Evolutionary conservation across 2,113 vertebrate species (phyloP), one percentile per base, ranked within the genome.

Genomic region (Mystacornis crossleyi): DNA sequence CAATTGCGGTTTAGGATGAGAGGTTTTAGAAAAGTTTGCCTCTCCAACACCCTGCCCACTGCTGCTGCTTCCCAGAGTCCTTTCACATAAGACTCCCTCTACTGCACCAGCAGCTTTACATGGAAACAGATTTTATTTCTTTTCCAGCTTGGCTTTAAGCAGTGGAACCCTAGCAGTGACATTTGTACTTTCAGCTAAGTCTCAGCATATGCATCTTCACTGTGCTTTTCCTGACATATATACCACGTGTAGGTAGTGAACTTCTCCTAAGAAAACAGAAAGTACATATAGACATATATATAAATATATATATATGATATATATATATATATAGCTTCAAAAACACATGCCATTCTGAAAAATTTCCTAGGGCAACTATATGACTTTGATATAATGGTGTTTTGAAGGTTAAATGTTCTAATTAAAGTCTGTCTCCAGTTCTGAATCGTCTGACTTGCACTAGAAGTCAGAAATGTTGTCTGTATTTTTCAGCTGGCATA

Each of bases 1-100:
- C 14, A 47, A 18, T 10, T 50, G 16, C 0, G 2, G 38, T 62
- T 72, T 34, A 77, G 16, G 8, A 48, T 0, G 1, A 64, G 47
- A 75, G 18, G 43, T 83, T 86, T 82, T 24, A 43, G 42, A 83
- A 61, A 29, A 66, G 33, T 19, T 50, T 80, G 42, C 23, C 25
- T 81, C 19, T 85, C 40, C 31, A 69, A 3, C 42, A 33, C 16
- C 6, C 25, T 26, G 20, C 45, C 26, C 38, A 29, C 53, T 23
- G 14, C 53, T 64, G n/a, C 62, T 42, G n/a, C 28, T 92, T 67
- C 85, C 38, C 50, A 33, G 20, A 62, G 42, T 43, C 14, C n/a
- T 90, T 58, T 48, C 69, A n/a, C 0, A 0, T 48, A 18, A 81
- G 38, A n/a, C 25, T 79, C 8, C 11, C 19, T 51, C 33, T 34